Conservation (phyloP, 2,888 invertebrate species). For the Nymphalis urticae region DNA sequence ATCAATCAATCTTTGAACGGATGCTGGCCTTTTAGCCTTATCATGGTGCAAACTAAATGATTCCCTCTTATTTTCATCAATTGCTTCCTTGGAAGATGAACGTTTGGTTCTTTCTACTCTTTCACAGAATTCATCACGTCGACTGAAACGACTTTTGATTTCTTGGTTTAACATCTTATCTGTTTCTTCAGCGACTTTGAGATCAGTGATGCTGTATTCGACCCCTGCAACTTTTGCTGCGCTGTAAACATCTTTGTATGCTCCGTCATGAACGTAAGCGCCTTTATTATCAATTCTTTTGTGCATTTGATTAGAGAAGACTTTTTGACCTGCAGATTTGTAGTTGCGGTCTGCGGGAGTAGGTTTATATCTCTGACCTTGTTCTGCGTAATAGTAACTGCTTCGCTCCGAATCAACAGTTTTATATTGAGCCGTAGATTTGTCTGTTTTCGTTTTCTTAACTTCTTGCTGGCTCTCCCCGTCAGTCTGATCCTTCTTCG, state of each 20-base stretch:
- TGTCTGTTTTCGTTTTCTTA: constrained; percentile 69
- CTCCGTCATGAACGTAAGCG: constrained; percentile 74
- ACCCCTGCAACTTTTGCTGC: constrained; percentile 71
- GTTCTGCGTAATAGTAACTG: constrained; percentile 50
- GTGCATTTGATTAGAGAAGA: constrained; percentile 76
- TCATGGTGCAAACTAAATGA: constrained; percentile 65
- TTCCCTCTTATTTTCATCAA: constrained; percentile 66
- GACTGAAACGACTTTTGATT: constrained; percentile 67
- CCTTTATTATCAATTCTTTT: constrained; percentile 78
- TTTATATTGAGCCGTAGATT: constrained; percentile 63
- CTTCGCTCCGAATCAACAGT: constrained; percentile 61
- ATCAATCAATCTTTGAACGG: constrained; percentile 67
- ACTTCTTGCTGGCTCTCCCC: constrained; percentile 68
- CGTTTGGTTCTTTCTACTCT: constrained; percentile 55
- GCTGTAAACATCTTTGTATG: constrained; percentile 75
- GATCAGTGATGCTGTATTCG: constrained; percentile 77
- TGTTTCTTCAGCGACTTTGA: constrained; percentile 77
- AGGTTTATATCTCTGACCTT: constrained; percentile 62
- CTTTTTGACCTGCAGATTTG: constrained; percentile 74
- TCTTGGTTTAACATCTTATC: constrained; percentile 73
- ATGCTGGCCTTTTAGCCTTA: constrained; percentile 64
- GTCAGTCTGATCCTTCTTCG: constrained; percentile 79
- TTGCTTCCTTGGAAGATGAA: constrained; percentile 64
- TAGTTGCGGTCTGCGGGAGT: constrained; percentile 72
- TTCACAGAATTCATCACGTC: constrained; percentile 68